Conservation (phyloP, 2,797 vertebrate genomes). For the Myotis planiceps region DNA sequence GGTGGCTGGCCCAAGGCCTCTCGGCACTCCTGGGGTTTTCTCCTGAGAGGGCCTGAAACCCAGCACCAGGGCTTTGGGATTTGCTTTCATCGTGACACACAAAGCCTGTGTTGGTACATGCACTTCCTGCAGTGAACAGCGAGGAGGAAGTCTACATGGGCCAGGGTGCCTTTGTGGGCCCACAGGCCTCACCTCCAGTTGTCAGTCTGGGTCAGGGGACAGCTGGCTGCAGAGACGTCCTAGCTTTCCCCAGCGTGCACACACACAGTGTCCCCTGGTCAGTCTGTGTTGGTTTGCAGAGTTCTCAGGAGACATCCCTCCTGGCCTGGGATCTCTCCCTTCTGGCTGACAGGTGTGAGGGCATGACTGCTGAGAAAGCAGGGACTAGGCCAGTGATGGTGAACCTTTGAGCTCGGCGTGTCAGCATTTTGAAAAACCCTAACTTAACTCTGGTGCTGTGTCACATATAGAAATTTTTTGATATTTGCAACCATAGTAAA, state of each 20-base stretch:
- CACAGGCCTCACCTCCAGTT: neutral
- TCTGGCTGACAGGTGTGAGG: neutral
- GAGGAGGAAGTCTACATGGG: neutral
- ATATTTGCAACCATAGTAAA: no score
- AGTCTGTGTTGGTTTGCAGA: neutral
- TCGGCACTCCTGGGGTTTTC: slow-evolving; percentile 17
- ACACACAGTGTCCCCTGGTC: neutral
- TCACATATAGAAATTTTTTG: no score
- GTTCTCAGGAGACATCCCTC: neutral
- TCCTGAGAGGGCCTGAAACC: slow-evolving; percentile 57
- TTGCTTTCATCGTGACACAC: neutral
- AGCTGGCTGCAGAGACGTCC: neutral
- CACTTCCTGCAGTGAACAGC: neutral
- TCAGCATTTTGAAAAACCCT: no score
- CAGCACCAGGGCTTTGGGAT: slow-evolving; percentile 16
- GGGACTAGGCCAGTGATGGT: neutral
- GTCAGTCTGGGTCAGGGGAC: neutral
- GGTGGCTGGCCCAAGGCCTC: neutral
- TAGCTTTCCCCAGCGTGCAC: neutral
- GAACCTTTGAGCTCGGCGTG: no score
- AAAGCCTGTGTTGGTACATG: neutral
- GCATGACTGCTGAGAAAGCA: neutral
- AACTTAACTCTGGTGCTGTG: no score
- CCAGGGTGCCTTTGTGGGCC: slow-evolving; percentile 21
- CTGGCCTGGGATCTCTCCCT: neutral